Evolutionary conservation across 64 coral and sea anemone species (phyloP), one percentile per base, ranked within the genome.

Genomic region (Actinia tenebrosa): DNA sequence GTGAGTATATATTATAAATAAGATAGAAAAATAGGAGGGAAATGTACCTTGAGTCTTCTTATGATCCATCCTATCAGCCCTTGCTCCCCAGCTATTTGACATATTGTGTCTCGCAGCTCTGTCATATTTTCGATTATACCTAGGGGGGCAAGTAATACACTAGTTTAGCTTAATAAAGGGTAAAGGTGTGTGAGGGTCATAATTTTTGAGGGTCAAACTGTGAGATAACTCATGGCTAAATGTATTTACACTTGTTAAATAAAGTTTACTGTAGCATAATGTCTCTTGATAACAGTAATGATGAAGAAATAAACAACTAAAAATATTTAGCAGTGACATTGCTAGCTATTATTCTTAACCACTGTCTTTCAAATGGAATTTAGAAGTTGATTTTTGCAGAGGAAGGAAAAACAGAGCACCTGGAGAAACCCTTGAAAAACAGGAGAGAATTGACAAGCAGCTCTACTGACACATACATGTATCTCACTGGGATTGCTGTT

Each of bases 91-190:
- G 93, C 93, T 15, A 87, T 88, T 16, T 88, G 87, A 75, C 96
- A 90, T 19, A 98, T 87, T 56, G 47, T 44, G 16, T 87, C 84
- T 88, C 84, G 86, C 9, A 98, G 88, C 60, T 98, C 96, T 78
- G 93, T 98, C 93, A 98, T 95, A 56, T 98, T 98, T 82, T 98
- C 96, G 83, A 98, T 91, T 47, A 94, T 95, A 19, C 96, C 96
- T 98, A 77, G 15, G 30, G 83, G 52, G 42, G 20, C 64, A 5
- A 60, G 23, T 58, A 71, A 37, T 60, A 42, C 37, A 47, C 3
- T 20, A 66, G 63, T 0, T 66, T 23, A 66, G 2, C 8, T 23
- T 66, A n/a, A n/a, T 66, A 2, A 13, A 58, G 15, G 15, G 19
- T 66, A n/a, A 23, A 66, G 30, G 30, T 37, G 30, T 37, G 30